Conservation (phyloP, 2,113 vertebrate species). For the Bubo bubo region DNA sequence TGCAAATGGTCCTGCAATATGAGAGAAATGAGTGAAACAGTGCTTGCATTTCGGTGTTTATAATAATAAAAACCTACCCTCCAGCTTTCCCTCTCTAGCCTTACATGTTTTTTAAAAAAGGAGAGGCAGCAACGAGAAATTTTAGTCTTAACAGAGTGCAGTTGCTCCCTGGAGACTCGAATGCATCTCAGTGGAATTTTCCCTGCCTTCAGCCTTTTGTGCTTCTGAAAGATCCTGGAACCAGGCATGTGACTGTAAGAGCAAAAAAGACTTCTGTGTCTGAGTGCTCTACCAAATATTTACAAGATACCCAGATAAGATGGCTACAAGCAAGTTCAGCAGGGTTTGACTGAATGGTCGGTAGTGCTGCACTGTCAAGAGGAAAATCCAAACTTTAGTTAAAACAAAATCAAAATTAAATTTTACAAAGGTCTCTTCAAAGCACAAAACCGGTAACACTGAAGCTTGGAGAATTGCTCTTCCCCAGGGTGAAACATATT, state of each 20-base stretch:
- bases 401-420: constrained; percentile 1
- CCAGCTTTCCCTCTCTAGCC: not conserved
- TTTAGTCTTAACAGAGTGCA: constrained; percentile 62
- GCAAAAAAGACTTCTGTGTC: constrained; percentile 38
- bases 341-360: constrained; percentile 40
- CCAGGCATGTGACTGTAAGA: constrained; percentile 59
- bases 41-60: not conserved
- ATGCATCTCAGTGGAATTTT: constrained; percentile 77
- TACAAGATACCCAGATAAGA: constrained; percentile 58
- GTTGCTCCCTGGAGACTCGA: constrained; percentile 75
- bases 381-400: not conserved
- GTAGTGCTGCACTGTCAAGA: not conserved
- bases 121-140: constrained; percentile 28
- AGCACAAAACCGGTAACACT: not conserved
- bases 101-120: not conserved
- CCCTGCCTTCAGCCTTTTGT: constrained; percentile 76
- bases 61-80: not conserved
- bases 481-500: not conserved
- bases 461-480: constrained; percentile 34
- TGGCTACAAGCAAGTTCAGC: constrained; percentile 45
- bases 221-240: constrained; percentile 69
- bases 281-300: constrained; percentile 53
- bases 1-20: not conserved
- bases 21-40: not conserved
- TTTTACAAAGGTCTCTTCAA: constrained; percentile 1